Evolutionary conservation across 2,888 invertebrate genomes (phyloP), one percentile per base, ranked within the genome.

Genomic region (Drosophila prolongata): DNA sequence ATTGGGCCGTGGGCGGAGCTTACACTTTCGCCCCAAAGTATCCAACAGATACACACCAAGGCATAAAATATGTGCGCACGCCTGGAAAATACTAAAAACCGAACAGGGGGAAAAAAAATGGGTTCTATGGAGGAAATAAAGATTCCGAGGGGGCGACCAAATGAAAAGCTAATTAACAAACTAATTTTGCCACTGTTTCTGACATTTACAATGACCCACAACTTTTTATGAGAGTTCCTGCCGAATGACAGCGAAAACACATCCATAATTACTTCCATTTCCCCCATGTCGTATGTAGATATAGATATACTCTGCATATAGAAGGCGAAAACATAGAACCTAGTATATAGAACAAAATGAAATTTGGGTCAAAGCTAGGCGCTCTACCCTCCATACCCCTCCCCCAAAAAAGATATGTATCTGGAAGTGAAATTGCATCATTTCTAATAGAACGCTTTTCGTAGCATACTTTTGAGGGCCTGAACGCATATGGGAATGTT

Each of bases 161-260:
- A 73, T 84, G 85, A 87, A 82, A 85, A 85, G 86, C 83, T 84
- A 85, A 87, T 84, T 84, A 87, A 87, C 85, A 79, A 84, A 87
- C 86, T 87, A 85, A 87, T 84, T 87, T 82, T 66, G 83, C 70
- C 72, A 83, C 83, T 86, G 84, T 78, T 80, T 77, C 77, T 85
- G 86, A 85, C 83, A 81, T 83, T 83, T 83, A 83, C 83, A 84
- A 79, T 75, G 79, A 55, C 44, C 46, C 37, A 52, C 52, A 71
- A 71, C 62, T 72, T 71, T 71, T 71, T 71, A 71, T 71, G 71
- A 57, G 71, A 72, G 72, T 71, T 71, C 44, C 46, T 66, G 52
- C 46, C 64, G 34, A 55, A 13, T 52, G 44, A 19, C 19, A 24
- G 55, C 38, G 24, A 10, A 54, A 50, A 56, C 52, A 43, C 42